Percentiles rank a stretch among this genome's conserved stretches.
Conservation (phyloP, 2,113 vertebrate genomes). For the Pterocles orientalis region DNA sequence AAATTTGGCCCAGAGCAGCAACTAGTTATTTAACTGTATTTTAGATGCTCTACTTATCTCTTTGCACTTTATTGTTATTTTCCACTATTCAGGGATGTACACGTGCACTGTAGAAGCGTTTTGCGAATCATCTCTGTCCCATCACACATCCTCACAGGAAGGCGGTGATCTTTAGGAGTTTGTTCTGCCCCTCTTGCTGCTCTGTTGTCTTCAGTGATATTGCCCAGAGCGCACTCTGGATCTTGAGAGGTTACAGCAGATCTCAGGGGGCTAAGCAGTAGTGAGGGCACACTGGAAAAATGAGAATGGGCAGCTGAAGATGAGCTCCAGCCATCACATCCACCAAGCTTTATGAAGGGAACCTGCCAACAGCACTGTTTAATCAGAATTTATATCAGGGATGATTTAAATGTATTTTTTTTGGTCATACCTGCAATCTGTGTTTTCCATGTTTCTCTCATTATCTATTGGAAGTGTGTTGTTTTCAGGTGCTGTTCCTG, state of each 20-base stretch:
- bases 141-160: neutral
- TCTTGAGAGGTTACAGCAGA: neutral
- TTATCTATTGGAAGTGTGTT: neutral
- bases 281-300: neutral
- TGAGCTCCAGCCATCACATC: neutral
- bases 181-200: neutral
- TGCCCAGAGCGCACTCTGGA: neutral
- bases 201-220: neutral
- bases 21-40: neutral
- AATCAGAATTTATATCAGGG: neutral
- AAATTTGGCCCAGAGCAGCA: neutral
- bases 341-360: neutral
- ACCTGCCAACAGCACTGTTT: neutral
- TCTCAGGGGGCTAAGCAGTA: neutral
- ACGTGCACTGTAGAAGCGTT: accelerated
- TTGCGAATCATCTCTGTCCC: neutral
- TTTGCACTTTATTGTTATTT: neutral
- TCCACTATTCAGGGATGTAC: neutral
- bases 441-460: neutral
- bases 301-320: neutral
- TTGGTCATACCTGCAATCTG: neutral
- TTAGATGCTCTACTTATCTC: neutral
- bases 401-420: neutral
- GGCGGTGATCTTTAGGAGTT: neutral
- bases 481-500: neutral